Base-by-base conservation (phyloP, 1,140 invertebrate genomes). In the Subanguina moxae region DNA sequence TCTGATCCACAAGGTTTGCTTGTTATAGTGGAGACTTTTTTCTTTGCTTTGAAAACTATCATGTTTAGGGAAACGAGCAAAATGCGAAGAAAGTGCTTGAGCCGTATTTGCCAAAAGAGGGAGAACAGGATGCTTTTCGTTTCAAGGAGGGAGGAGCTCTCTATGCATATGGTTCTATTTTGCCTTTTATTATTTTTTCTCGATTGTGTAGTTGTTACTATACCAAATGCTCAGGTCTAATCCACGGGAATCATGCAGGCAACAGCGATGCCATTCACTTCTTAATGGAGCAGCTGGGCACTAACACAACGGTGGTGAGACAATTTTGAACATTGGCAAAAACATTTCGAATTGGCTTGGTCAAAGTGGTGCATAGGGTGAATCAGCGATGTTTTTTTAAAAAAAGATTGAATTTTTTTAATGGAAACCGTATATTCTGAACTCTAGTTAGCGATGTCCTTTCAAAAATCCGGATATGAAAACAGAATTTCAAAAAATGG, bases 191-290 rank as follows among this genome's bases (percentile, higher is more conserved):
- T 19, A 30, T 23, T 15, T 21, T 57, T 25, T 13, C 19, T 71
- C 9, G n/a, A 30, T 23, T n/a, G 32, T 25, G 73, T 83, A n/a
- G n/a, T n/a, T n/a, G n/a, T n/a, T n/a, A n/a, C n/a, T n/a, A n/a
- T n/a, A n/a, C n/a, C n/a, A n/a, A n/a, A n/a, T n/a, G n/a, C n/a
- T 70, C 65, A 83, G 84, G 96, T 76, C 85, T 99, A 5, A 99
- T 99, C 78, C 95, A 99, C 84, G 94, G 94, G 1, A 98, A 99
- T 85, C 96, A 98, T 84, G 95, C 95, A n/a, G 96, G 95, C 19
- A 90, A 90, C 25, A 90, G 56, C 17, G 57, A 67, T 8, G 78
- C 65, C 1, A 75, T 78, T 38, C 72, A 75, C 8, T 83, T 75
- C 52, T 62, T 82, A 1, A 46, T 46, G 15, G 76, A 82, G 19